Conservation (phyloP, 2,888 invertebrate genomes). For the Phyllotreta cruciferae region DNA sequence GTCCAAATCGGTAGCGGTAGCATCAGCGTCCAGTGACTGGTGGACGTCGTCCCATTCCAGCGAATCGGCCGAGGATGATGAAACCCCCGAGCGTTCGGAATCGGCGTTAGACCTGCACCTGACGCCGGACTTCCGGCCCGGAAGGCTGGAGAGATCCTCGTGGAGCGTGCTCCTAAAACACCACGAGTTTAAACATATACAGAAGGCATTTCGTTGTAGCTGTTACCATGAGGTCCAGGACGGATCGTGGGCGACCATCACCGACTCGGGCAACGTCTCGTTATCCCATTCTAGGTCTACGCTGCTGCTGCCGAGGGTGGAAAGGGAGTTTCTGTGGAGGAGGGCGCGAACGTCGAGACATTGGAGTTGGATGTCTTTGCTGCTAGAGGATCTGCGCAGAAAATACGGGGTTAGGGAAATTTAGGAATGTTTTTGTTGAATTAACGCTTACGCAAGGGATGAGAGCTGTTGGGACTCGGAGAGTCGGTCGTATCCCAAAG, state of each 20-base stretch:
- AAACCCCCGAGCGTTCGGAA: constrained; percentile 67
- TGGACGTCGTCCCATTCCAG: constrained; percentile 74
- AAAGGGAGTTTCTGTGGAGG: constrained; percentile 57
- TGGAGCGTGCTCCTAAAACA: constrained; percentile 49
- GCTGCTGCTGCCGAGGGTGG: constrained; percentile 72
- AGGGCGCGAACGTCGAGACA: constrained; percentile 66
- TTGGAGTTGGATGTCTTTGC: constrained; percentile 66
- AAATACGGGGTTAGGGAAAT: constrained; percentile 7
- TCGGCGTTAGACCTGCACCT: constrained; percentile 44
- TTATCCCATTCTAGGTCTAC: constrained; percentile 77
- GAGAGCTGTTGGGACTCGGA: constrained; percentile 57
- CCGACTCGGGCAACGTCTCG: constrained; percentile 62
- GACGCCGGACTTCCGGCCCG: constrained; percentile 18
- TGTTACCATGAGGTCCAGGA: constrained; percentile 58
- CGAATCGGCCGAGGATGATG: constrained; percentile 72
- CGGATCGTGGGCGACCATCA: constrained; percentile 51
- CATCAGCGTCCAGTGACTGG: constrained; percentile 48
- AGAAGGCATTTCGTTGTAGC: neutral
- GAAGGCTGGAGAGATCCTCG: constrained; percentile 45
- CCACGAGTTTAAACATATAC: constrained; percentile 1
- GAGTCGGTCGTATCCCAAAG: constrained; percentile 55
- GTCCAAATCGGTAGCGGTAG: constrained; percentile 63
- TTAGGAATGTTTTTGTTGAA: neutral
- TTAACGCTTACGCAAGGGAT: constrained; percentile 52
- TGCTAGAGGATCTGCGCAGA: constrained; percentile 52